A percentile compares a stretch with the other conserved stretches of the same genome.
Conservation (phyloP, 2,888 invertebrate species). For the Saturnia pavonia region DNA sequence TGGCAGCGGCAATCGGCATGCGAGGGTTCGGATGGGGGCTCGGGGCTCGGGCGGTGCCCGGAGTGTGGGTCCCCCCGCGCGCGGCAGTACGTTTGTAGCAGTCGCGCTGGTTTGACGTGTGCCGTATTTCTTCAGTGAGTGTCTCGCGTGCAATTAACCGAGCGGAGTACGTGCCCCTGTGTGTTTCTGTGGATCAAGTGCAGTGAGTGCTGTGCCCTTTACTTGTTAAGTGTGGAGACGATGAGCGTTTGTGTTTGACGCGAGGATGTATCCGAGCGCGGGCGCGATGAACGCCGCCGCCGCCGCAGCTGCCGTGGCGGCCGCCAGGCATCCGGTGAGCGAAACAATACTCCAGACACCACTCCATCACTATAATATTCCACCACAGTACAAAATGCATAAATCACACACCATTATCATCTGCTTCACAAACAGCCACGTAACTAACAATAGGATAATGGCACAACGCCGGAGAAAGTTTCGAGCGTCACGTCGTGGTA, state of each 20-base stretch:
- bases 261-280: slow-evolving; percentile 92
- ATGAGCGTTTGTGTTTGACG: slow-evolving; percentile 78
- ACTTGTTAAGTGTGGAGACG: slow-evolving; percentile 62
- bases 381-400: slow-evolving; percentile 10
- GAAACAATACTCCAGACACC: not conserved
- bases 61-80: slow-evolving; percentile 50
- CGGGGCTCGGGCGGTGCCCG: slow-evolving; percentile 43
- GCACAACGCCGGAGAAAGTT: slow-evolving; percentile 16
- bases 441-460: slow-evolving; percentile 8
- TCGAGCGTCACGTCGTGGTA: slow-evolving; percentile 8
- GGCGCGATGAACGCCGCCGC: slow-evolving; percentile 92
- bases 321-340: slow-evolving; percentile 91
- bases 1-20: slow-evolving; percentile 69
- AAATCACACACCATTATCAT: slow-evolving; percentile 14
- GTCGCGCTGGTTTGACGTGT: slow-evolving; percentile 50
- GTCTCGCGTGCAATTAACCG: slow-evolving; percentile 68
- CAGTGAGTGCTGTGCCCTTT: slow-evolving; percentile 72
- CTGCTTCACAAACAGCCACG: slow-evolving; percentile 7
- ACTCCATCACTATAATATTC: not conserved
- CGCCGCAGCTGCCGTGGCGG: slow-evolving; percentile 91
- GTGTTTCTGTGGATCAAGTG: slow-evolving; percentile 70
- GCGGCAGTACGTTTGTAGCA: slow-evolving; percentile 66
- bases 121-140: slow-evolving; percentile 37
- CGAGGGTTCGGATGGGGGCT: slow-evolving; percentile 58
- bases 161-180: slow-evolving; percentile 54